Conservation (phyloP, 2,888 invertebrate genomes). For the Tenthredo notha region DNA sequence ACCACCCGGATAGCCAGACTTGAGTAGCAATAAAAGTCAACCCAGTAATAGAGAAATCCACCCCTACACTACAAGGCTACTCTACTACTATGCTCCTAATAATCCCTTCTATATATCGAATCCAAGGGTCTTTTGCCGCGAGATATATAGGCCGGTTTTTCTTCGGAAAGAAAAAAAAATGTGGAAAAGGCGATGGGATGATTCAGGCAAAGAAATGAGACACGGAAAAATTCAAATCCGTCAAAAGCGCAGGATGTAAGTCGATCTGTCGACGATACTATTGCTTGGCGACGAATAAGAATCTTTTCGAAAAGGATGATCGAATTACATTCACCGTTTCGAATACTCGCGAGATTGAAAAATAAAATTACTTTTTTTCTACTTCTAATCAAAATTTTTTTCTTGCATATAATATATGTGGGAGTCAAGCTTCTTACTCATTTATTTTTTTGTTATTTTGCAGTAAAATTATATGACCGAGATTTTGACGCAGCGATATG, state of each 20-base stretch:
- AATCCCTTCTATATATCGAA: conserved; percentile 47
- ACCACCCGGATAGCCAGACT: conserved; percentile 54
- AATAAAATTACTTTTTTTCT: neutral
- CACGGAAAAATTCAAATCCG: conserved; percentile 35
- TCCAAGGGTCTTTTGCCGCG: conserved; percentile 30
- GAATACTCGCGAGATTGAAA: neutral
- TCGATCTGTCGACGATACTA: conserved; percentile 22
- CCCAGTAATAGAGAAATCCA: conserved; percentile 61
- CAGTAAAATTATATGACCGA: neutral
- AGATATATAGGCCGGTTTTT: conserved; percentile 30
- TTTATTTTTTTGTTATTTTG: neutral
- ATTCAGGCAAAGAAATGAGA: conserved; percentile 16
- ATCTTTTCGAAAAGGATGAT: conserved; percentile 21
- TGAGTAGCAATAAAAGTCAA: conserved; percentile 65
- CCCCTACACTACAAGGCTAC: conserved; percentile 55
- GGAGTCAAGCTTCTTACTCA: neutral
- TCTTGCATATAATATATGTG: neutral
- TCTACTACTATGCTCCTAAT: conserved; percentile 50
- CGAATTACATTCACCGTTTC: conserved; percentile 4
- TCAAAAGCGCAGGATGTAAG: conserved; percentile 25
- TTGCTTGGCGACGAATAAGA: neutral
- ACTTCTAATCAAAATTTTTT: neutral
- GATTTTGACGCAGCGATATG: neutral
- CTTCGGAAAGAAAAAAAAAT: neutral
- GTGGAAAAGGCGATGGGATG: conserved; percentile 13